Evolutionary conservation across 2,888 invertebrate species (phyloP).

Genomic region (Plebejus melissa): DNA sequence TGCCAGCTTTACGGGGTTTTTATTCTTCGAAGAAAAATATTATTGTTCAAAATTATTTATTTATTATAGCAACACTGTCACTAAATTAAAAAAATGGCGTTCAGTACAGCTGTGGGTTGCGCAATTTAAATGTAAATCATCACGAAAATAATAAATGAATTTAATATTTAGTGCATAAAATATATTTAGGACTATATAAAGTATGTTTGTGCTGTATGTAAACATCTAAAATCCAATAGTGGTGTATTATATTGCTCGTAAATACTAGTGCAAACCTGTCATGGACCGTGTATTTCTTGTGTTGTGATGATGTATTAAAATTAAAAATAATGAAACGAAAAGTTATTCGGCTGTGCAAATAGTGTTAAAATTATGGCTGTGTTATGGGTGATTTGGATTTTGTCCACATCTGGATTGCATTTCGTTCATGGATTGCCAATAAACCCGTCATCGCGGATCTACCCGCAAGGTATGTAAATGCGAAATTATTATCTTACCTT

Average conservation of each 20-base stretch:
- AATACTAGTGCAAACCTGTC: constrained; percentile 60
- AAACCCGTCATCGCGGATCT: constrained; percentile 67
- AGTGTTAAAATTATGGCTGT: constrained; percentile 72
- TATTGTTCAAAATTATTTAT: constrained; percentile 30
- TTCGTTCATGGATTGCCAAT: constrained; percentile 67
- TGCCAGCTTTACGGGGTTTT: no score
- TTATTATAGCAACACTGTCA: constrained; percentile 44
- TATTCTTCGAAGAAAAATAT: no score
- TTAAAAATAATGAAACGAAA: constrained; percentile 73
- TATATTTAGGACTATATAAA: constrained; percentile 50
- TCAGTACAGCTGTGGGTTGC: constrained; percentile 76
- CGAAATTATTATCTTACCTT: constrained; percentile 37
- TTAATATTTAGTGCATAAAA: constrained; percentile 53
- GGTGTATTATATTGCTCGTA: constrained; percentile 45
- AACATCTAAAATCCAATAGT: constrained; percentile 50
- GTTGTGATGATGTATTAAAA: constrained; percentile 72
- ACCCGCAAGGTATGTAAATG: constrained; percentile 72
- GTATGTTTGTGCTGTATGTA: constrained; percentile 52
- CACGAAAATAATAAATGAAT: constrained; percentile 58
- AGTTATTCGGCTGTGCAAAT: constrained; percentile 70
- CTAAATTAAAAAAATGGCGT: constrained; percentile 69
- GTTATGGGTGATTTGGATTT: constrained; percentile 72
- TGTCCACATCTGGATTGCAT: constrained; percentile 67
- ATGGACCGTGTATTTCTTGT: constrained; percentile 76
- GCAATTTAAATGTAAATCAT: constrained; percentile 77